A percentile compares a stretch with the other conserved stretches of the same genome.
Conservation (phyloP, 2,797 vertebrate genomes). For the Remorina albescens region DNA sequence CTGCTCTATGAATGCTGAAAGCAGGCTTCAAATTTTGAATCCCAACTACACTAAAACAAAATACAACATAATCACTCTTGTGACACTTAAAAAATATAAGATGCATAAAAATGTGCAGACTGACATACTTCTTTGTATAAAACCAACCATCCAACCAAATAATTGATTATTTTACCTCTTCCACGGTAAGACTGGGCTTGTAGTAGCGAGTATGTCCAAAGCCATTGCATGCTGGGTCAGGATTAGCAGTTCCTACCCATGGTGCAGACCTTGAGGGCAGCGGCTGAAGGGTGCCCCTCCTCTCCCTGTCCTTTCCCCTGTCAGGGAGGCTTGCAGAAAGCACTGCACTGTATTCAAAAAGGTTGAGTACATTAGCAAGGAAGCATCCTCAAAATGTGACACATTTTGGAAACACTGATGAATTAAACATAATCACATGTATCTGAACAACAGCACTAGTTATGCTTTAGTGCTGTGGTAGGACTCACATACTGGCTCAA, state of each 20-base stretch:
- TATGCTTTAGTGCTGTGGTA: not conserved
- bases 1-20: not conserved
- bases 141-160: not conserved
- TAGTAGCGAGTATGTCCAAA: slow-evolving; percentile 72
- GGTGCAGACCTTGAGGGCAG: slow-evolving; percentile 73
- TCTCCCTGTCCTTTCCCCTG: slow-evolving; percentile 70
- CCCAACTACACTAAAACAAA: too few relatives aligned
- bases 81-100: too few relatives aligned
- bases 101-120: not conserved
- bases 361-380: not conserved
- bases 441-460: not conserved
- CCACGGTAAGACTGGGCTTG: slow-evolving; percentile 84
- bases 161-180: slow-evolving; percentile 76
- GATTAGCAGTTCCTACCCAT: slow-evolving; percentile 51
- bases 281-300: slow-evolving; percentile 79
- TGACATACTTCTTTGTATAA: not conserved
- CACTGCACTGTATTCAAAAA: slow-evolving; percentile 59
- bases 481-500: slow-evolving; percentile 27
- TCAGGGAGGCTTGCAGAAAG: slow-evolving; percentile 65
- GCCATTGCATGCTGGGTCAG: slow-evolving; percentile 52
- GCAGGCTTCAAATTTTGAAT: too few relatives aligned
- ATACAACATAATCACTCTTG: too few relatives aligned
- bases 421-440: slow-evolving; percentile 1
- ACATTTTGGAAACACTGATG: not conserved
- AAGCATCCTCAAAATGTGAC: not conserved